A percentile compares a stretch with the other conserved stretches of the same genome.
Evolutionary conservation across 2,888 invertebrate species (phyloP).

Genomic region (Liposcelis brunnea): DNA sequence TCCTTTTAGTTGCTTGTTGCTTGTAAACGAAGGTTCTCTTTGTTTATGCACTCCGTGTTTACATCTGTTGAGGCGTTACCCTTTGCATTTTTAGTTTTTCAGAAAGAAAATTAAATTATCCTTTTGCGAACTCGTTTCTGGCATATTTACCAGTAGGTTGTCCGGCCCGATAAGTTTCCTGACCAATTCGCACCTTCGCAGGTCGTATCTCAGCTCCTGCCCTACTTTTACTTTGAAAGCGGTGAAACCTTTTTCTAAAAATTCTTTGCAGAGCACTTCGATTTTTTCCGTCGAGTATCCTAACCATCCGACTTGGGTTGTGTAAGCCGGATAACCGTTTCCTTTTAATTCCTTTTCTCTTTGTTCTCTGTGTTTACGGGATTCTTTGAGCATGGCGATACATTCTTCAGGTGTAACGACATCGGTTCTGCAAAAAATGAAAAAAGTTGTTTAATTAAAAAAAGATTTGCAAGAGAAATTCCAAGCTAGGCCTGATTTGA

Average conservation of each 20-base stretch:
- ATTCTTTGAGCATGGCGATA: constrained; percentile 43
- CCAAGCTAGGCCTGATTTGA: background rate
- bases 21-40: too few relatives aligned
- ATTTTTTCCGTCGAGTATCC: constrained; percentile 69
- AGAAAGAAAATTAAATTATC: too few relatives aligned
- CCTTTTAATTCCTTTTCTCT: constrained; percentile 43
- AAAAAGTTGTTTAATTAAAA: constrained; percentile 11
- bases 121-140: too few relatives aligned
- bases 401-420: constrained; percentile 71
- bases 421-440: constrained; percentile 67
- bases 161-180: constrained; percentile 59
- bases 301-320: constrained; percentile 73
- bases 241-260: constrained; percentile 54
- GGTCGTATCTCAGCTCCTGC: constrained; percentile 55
- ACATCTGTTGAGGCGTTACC: too few relatives aligned
- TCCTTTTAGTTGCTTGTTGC: too few relatives aligned
- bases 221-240: constrained; percentile 89
- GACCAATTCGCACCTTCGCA: constrained; percentile 50
- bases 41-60: too few relatives aligned
- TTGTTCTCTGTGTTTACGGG: constrained; percentile 36
- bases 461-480: background rate
- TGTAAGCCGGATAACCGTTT: constrained; percentile 71
- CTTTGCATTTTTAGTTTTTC: background rate
- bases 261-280: constrained; percentile 47
- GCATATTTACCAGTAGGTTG: constrained; percentile 47